These are phyloP conservation scores for Parelbella ahira DNA, from an alignment of 2,888 invertebrate species.

Conservation along the genomic window DNA sequence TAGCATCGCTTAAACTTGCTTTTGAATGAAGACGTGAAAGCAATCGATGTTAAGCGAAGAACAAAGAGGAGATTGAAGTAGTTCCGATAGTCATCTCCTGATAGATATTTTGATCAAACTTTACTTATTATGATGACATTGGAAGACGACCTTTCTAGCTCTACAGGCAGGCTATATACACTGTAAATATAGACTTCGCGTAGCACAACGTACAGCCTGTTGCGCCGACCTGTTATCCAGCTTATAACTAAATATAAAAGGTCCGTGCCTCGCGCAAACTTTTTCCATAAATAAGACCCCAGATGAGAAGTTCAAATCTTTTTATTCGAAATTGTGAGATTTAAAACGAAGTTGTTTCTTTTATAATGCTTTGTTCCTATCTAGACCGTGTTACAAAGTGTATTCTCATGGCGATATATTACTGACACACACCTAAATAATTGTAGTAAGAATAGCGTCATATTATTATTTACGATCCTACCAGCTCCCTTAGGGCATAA, in stretches of 20 bases:
- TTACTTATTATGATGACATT: too few species aligned
- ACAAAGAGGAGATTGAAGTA: conserved; percentile 8
- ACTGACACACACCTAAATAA: too few species aligned
- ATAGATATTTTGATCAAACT: conserved; percentile 2
- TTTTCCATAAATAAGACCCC: conserved; percentile 25
- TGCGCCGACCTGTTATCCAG: conserved; percentile 27
- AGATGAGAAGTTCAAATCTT: conserved; percentile 7
- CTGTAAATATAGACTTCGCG: too few species aligned
- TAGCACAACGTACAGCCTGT: conserved; percentile 23
- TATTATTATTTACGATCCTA: too few species aligned
- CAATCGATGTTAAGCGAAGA: conserved; percentile 1
- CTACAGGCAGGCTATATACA: too few species aligned
- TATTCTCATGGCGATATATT: too few species aligned
- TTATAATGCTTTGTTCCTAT: conserved; percentile 4
- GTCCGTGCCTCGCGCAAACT: conserved; percentile 23
- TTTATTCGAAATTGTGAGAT: conserved; percentile 7
- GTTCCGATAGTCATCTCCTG: background rate
- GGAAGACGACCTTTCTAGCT: background rate
- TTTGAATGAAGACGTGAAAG: background rate
- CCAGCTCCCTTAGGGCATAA: too few species aligned
- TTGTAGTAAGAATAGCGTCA: too few species aligned
- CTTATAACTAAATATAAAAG: conserved; percentile 26
- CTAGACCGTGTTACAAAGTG: background rate
- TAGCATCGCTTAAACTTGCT: conserved; percentile 1
- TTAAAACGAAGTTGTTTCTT: conserved; percentile 7